These are phyloP conservation scores for Microctenopoma lineatum DNA, from an alignment of 2,797 vertebrate species.

Conservation along the genomic window DNA sequence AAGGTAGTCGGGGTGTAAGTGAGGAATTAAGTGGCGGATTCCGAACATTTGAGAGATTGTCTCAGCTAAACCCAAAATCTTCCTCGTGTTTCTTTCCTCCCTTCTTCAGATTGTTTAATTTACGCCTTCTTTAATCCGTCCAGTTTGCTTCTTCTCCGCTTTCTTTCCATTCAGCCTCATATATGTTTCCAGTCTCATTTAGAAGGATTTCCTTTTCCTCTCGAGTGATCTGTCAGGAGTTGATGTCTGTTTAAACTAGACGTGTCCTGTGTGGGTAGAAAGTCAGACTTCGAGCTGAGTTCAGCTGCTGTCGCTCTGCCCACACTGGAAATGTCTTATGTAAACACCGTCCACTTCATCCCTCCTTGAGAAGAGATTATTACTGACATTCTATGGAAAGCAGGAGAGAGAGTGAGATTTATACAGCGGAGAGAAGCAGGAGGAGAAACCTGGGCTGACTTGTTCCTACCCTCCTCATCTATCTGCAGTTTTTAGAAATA, in stretches of 20 bases:
- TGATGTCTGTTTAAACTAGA: slow-evolving; percentile 61
- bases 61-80: neutral
- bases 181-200: slow-evolving; percentile 42
- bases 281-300: slow-evolving; percentile 52
- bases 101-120: neutral
- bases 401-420: slow-evolving; percentile 49
- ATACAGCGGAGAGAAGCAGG: slow-evolving; percentile 42
- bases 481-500: neutral
- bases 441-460: neutral
- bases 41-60: neutral
- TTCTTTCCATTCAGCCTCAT: slow-evolving; percentile 20
- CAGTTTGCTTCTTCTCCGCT: neutral
- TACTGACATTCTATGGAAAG: slow-evolving; percentile 55
- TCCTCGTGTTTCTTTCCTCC: neutral
- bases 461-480: neutral
- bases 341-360: slow-evolving; percentile 67
- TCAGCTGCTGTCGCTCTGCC: slow-evolving; percentile 58
- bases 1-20: neutral
- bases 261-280: slow-evolving; percentile 65
- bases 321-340: slow-evolving; percentile 72
- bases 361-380: slow-evolving; percentile 57
- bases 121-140: neutral
- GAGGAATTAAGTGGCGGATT: slow-evolving; percentile 13
- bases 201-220: slow-evolving; percentile 44
- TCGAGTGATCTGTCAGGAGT: slow-evolving; percentile 56